phyloP scores from a whole-genome alignment of 2,797 vertebrate species.

The Diceros bicornis region DNA sequence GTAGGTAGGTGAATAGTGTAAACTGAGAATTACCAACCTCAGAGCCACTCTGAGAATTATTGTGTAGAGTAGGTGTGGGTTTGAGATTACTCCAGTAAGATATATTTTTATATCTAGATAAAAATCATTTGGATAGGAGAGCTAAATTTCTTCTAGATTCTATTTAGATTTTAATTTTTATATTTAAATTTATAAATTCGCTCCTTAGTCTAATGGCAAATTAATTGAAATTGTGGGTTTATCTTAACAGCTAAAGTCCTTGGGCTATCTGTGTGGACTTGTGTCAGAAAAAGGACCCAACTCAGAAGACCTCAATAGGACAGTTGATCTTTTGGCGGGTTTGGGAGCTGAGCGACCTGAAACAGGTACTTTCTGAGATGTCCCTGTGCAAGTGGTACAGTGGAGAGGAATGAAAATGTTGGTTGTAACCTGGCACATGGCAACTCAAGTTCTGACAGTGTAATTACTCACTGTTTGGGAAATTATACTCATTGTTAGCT shows the following conservation, averaged over 20 bases:
- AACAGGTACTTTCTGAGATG: constrained; percentile 90
- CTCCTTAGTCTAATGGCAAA: background rate
- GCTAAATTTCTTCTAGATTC: background rate
- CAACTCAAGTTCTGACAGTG: background rate
- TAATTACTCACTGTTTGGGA: background rate
- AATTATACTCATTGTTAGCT: background rate
- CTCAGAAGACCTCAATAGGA: constrained; percentile 97
- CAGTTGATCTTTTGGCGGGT: constrained; percentile 97
- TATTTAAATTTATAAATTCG: constrained; percentile 6
- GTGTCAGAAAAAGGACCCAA: constrained; percentile 95
- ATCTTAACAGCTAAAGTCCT: constrained; percentile 93
- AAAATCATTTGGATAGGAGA: background rate
- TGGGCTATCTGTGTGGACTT: constrained; percentile 97
- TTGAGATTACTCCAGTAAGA: background rate
- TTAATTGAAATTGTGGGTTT: constrained; percentile 38
- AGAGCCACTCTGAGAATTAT: background rate
- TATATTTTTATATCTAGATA: background rate
- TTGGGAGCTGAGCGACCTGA: constrained; percentile 96
- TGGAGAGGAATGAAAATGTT: fast-evolving
- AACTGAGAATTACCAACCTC: background rate
- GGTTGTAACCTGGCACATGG: background rate
- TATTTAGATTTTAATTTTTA: background rate
- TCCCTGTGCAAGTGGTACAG: fast-evolving
- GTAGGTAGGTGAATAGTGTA: fast-evolving
- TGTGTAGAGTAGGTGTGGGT: background rate